Conservation (phyloP, 2,888 invertebrate genomes). For the Kryphioiulus occultus region DNA sequence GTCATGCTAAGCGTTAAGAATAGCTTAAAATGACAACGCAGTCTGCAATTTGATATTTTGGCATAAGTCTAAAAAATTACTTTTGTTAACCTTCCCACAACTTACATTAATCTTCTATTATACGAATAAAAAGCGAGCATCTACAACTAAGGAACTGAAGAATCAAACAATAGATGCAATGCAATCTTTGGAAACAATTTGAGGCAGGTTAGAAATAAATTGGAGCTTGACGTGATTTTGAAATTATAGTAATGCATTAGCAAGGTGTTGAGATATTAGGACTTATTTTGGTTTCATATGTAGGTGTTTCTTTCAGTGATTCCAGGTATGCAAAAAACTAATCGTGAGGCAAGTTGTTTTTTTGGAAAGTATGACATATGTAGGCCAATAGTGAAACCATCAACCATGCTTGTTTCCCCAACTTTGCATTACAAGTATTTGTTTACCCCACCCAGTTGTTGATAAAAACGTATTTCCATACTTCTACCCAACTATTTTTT, state of each 20-base stretch:
- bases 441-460: neutral
- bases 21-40: no score
- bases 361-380: neutral
- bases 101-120: no score
- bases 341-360: neutral
- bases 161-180: no score
- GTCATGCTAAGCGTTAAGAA: no score
- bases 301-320: neutral
- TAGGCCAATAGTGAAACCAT: conserved; percentile 22
- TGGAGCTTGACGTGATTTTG: no score
- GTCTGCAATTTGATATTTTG: no score
- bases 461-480: neutral
- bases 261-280: neutral
- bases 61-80: no score
- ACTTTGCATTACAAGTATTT: neutral
- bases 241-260: neutral
- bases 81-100: no score
- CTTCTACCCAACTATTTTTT: neutral
- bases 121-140: no score
- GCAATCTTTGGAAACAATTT: no score
- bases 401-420: neutral
- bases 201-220: no score
- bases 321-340: neutral
- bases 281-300: neutral
- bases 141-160: no score